A percentile compares a stretch with the other conserved stretches of the same genome.
phyloP scores from a whole-genome alignment of 1,140 invertebrate genomes.

The Araneus ventricosus region DNA sequence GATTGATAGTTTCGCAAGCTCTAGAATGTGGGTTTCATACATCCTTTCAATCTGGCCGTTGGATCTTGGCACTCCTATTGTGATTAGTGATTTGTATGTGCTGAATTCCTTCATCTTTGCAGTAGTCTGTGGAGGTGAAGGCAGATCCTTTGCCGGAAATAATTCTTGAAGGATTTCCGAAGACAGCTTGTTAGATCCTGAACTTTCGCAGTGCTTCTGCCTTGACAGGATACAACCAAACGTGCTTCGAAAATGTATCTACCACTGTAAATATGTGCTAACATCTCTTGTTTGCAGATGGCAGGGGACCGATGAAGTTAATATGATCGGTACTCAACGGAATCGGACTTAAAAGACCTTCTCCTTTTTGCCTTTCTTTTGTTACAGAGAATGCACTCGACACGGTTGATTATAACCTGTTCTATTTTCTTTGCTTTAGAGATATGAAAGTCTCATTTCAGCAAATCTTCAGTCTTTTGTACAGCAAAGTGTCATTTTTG shows the following conservation, averaged over 20 bases:
- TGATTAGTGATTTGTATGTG: not conserved
- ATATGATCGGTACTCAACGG: not conserved
- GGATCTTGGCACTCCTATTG: not conserved
- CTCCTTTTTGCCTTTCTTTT: conserved; percentile 20
- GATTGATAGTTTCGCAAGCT: not conserved
- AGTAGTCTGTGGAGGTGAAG: conserved; percentile 1
- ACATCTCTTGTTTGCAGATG: not conserved
- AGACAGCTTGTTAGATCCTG: not conserved
- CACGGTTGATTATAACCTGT: not conserved
- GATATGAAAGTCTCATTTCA: too few species aligned
- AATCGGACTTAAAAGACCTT: conserved; percentile 33
- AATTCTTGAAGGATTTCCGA: not conserved
- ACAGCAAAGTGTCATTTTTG: conserved; percentile 17
- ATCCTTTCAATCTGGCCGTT: not conserved
- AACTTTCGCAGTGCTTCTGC: not conserved
- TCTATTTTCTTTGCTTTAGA: not conserved
- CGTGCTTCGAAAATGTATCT: not conserved
- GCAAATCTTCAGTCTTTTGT: conserved; percentile 16
- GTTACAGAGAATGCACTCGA: conserved; percentile 48
- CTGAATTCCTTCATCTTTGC: not conserved
- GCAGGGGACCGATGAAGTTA: not conserved
- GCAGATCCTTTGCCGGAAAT: not conserved
- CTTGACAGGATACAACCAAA: conserved; percentile 9
- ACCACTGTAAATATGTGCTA: not conserved
- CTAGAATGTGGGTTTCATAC: too few species aligned